These are phyloP conservation scores for Lophura nycthemera DNA, from an alignment of 2,113 vertebrate species.

Conservation along the genomic window DNA sequence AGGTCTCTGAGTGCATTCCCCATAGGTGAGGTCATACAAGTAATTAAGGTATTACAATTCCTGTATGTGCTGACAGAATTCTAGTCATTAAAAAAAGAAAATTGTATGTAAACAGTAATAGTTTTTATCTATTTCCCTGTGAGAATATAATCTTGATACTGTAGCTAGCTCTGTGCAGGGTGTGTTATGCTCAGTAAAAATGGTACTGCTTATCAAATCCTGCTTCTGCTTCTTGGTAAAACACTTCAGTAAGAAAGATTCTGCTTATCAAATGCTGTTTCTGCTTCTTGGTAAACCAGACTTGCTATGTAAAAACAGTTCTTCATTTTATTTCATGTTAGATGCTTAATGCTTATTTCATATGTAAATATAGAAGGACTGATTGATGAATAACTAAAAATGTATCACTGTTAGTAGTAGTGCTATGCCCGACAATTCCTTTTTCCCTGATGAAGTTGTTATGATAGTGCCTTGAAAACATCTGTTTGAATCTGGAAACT, in stretches of 20 bases:
- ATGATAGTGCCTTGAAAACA: neutral
- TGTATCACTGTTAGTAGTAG: neutral
- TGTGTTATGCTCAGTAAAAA: neutral
- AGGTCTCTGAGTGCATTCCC: neutral
- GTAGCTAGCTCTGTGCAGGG: neutral
- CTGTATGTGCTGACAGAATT: neutral
- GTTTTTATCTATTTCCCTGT: neutral
- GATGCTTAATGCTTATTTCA: neutral
- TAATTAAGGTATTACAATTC: neutral
- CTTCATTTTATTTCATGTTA: neutral
- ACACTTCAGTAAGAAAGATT: neutral
- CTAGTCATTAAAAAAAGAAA: neutral
- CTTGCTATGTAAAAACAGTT: neutral
- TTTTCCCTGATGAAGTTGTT: neutral
- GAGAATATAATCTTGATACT: neutral
- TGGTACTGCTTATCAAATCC: neutral
- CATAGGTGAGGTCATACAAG: neutral
- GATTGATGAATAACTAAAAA: neutral
- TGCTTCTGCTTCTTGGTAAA: neutral
- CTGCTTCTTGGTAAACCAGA: neutral
- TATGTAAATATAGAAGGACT: neutral
- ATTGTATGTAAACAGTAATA: neutral
- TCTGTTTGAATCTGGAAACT: neutral
- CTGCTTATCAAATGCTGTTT: neutral
- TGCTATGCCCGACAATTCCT: neutral